These are phyloP conservation scores for Alligator mississippiensis DNA, from an alignment of 2,113 vertebrate species.

Conservation along the genomic window DNA sequence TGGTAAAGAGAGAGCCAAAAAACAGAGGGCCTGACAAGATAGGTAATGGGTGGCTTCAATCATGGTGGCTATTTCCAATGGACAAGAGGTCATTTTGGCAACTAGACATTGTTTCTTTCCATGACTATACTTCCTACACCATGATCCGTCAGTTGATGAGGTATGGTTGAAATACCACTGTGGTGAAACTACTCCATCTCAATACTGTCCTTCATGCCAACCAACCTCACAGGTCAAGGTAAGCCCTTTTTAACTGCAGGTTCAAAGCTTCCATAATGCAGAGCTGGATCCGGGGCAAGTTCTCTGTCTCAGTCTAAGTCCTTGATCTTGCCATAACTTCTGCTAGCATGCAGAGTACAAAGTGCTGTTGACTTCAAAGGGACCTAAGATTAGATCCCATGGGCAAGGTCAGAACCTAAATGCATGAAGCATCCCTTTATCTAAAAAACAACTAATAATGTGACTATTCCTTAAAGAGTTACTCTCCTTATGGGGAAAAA, in stretches of 20 bases:
- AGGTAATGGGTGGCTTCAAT: neutral
- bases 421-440: neutral
- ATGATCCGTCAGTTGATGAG: neutral
- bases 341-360: neutral
- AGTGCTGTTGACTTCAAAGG: neutral
- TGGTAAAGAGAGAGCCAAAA: neutral
- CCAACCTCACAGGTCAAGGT: neutral
- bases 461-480: neutral
- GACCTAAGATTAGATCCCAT: accelerated
- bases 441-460: neutral
- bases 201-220: neutral
- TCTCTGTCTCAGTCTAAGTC: neutral
- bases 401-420: neutral
- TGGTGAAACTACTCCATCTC: neutral
- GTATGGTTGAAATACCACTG: neutral
- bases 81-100: neutral
- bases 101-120: neutral
- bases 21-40: neutral
- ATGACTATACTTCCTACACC: neutral
- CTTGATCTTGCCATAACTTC: neutral
- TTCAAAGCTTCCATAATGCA: neutral
- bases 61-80: neutral
- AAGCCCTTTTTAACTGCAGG: neutral
- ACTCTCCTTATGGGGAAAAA: neutral
- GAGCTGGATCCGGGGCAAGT: neutral